Base-by-base conservation (phyloP, 2,113 vertebrate species). In the Antechinus flavipes region DNA sequence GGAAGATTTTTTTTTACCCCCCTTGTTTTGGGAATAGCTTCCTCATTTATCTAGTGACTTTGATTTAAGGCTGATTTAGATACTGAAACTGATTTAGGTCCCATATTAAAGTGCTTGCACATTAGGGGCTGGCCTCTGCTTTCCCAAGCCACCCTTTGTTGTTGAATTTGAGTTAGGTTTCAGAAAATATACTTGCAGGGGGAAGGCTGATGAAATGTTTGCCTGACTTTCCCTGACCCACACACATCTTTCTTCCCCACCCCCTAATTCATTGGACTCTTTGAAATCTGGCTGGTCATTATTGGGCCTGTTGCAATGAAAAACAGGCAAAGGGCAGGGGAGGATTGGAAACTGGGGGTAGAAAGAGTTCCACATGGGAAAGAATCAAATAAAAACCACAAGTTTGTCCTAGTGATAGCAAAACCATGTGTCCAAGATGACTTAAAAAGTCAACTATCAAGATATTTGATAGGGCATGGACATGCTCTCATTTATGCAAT, bases 1-100 rank as follows among this genome's bases (percentile, higher is more conserved):
- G 98, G 98, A 99, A 98, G 96, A 94, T 49, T 95, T 97, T 98
- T 97, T 90, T 55, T 90, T 91, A 61, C 84, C 97, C 96, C 95
- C 96, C 96, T 98, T 98, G 96, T 95, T 98, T 98, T 96, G 61
- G 95, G 91, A 97, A 94, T 84, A 91, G 93, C 96, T 96, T 95
- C 97, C 96, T 95, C 95, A 96, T 95, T 97, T 97, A 55, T 93
- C 97, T 94, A 58, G 94, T 90, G 93, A 95, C 93, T 95, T 97
- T 93, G 96, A 96, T 97, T 98, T 97, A 96, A 98, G 97, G 95
- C 84, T 96, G 92, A 95, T 94, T 96, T 95, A 95, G 97, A 95
- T 91, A 84, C 92, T 0, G 11, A 55, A 89, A 96, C 92, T 0
- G 26, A 14, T 92, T 47, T 94, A 56, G 30, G 90, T 93, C 96